These are phyloP conservation scores for Agrochola lota DNA, from an alignment of 2,888 invertebrate species.

Conservation along the genomic window DNA sequence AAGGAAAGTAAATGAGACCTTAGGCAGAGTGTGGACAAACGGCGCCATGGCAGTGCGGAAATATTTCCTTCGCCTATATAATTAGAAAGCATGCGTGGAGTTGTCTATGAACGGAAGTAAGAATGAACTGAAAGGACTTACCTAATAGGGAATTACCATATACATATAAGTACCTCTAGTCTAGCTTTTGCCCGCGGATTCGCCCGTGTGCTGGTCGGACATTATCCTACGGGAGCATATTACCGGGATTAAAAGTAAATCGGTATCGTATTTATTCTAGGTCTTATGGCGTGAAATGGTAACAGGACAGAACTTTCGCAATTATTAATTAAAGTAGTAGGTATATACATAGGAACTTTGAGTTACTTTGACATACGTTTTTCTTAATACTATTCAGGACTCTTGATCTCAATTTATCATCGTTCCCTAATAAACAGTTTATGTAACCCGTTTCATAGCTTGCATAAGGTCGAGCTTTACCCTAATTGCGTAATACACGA, in stretches of 20 bases:
- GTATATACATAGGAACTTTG: not conserved
- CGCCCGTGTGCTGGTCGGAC: not conserved
- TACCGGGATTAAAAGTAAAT: not conserved
- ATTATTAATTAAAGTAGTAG: too few species aligned
- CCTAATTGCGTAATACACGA: too few species aligned
- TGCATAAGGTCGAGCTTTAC: conserved; percentile 3
- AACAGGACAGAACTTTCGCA: too few species aligned
- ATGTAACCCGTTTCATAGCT: not conserved
- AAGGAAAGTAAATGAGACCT: conserved; percentile 65
- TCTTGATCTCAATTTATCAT: conserved; percentile 7
- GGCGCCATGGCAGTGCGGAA: conserved; percentile 53
- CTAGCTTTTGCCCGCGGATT: not conserved
- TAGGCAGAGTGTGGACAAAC: conserved; percentile 36
- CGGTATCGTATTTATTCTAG: not conserved
- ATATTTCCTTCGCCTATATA: conserved; percentile 61
- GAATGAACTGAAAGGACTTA: conserved; percentile 33
- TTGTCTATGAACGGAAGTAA: conserved; percentile 49
- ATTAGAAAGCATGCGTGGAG: conserved; percentile 65
- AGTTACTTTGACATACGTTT: not conserved
- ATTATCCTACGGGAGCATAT: not conserved
- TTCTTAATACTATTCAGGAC: not conserved
- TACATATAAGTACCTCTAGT: conserved; percentile 1
- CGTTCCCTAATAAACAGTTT: not conserved
- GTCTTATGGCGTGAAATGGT: not conserved
- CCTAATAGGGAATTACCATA: conserved; percentile 17